Evolutionary conservation across 1,140 invertebrate species (phyloP).

Genomic region (Temnothorax curvispinosus): DNA sequence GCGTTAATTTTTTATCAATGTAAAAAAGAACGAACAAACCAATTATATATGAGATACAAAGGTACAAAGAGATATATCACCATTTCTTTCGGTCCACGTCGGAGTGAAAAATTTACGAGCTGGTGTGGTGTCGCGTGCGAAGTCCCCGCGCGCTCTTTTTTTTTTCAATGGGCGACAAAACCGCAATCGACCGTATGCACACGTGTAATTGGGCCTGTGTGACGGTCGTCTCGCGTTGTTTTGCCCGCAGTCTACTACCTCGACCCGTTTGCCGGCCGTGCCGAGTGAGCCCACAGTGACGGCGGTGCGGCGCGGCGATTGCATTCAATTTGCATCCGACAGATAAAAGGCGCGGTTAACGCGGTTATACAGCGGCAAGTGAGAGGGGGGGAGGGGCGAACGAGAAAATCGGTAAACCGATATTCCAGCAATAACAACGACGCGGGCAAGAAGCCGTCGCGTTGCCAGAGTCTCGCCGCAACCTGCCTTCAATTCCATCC

Average conservation of each 20-base stretch:
- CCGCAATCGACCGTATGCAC: conserved; percentile 65
- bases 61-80: neutral
- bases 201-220: conserved; percentile 65
- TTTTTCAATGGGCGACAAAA: conserved; percentile 29
- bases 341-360: conserved; percentile 72
- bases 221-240: conserved; percentile 58
- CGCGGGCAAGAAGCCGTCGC: conserved; percentile 43
- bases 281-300: neutral
- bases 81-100: neutral
- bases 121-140: conserved; percentile 26
- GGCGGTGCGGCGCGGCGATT: conserved; percentile 10
- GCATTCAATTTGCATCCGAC: conserved; percentile 78
- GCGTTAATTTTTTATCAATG: neutral
- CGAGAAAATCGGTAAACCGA: conserved; percentile 66
- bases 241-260: conserved; percentile 36
- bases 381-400: conserved; percentile 31
- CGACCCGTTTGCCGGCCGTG: neutral
- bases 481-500: conserved; percentile 64
- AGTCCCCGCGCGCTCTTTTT: neutral
- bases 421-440: conserved; percentile 62
- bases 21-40: neutral
- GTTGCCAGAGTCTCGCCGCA: conserved; percentile 22
- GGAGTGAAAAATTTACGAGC: conserved; percentile 43
- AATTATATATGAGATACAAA: neutral
- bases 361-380: conserved; percentile 29